phyloP scores from a whole-genome alignment of 2,888 invertebrate species.

The Calephelis perditalis region DNA sequence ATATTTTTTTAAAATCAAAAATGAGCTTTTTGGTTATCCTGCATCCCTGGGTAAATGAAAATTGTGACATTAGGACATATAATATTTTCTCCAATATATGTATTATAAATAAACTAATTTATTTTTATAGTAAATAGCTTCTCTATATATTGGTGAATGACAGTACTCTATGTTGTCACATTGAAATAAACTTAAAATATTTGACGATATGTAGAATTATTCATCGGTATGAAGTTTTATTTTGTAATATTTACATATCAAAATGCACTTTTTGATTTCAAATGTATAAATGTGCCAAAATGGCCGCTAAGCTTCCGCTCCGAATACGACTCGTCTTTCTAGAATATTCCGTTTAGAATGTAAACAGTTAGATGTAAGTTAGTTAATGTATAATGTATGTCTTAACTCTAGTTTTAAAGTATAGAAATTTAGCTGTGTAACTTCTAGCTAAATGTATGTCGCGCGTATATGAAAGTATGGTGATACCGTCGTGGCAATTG shows the following conservation, averaged over 20 bases:
- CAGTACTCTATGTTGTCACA: conserved; percentile 3
- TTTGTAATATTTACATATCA: conserved; percentile 46
- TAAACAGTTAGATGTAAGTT: conserved; percentile 70
- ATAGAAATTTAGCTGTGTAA: conserved; percentile 57
- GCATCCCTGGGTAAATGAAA: neutral
- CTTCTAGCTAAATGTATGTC: conserved; percentile 64
- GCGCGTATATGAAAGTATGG: conserved; percentile 63
- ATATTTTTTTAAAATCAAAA: no score
- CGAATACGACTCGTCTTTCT: conserved; percentile 35
- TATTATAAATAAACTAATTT: conserved; percentile 41
- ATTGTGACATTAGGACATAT: conserved; percentile 17
- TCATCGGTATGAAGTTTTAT: conserved; percentile 23
- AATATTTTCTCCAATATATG: conserved; percentile 29
- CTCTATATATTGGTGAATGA: conserved; percentile 22
- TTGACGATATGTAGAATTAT: conserved; percentile 11
- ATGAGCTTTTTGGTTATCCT: neutral
- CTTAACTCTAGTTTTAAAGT: conserved; percentile 62
- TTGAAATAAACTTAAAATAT: conserved; percentile 26
- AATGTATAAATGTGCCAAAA: conserved; percentile 51
- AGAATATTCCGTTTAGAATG: conserved; percentile 63
- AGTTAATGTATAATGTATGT: conserved; percentile 67
- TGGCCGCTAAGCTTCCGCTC: conserved; percentile 40
- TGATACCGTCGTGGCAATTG: conserved; percentile 37
- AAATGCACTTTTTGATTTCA: conserved; percentile 23
- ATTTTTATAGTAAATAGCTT: conserved; percentile 42